A percentile compares a stretch with the other conserved stretches of the same genome.
Evolutionary conservation across 2,113 vertebrate species (phyloP).

Genomic region (Prionailurus viverrinus): DNA sequence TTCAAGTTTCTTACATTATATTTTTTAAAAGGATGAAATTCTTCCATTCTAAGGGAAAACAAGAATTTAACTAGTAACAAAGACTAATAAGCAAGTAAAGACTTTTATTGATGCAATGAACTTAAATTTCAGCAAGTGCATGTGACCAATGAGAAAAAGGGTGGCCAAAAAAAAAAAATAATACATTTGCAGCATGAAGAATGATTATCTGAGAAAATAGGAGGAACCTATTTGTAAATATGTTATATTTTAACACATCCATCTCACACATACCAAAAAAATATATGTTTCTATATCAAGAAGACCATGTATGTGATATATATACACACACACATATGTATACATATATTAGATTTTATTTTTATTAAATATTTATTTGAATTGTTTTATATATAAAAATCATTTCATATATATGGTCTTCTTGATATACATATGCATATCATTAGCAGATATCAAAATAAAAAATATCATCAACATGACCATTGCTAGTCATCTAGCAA

Average conservation of each 20-base stretch:
- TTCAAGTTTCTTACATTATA: not conserved
- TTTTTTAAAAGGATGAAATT: not conserved
- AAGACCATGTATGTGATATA: not conserved
- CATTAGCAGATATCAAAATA: not conserved
- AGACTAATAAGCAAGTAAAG: not conserved
- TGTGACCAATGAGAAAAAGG: not conserved
- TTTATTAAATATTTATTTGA: not conserved
- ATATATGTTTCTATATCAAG: not conserved
- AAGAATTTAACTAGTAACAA: not conserved
- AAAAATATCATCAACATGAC: not conserved
- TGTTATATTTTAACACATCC: not conserved
- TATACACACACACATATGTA: not conserved
- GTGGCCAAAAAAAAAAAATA: not conserved
- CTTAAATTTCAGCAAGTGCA: not conserved
- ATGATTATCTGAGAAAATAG: not conserved
- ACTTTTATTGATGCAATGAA: not conserved
- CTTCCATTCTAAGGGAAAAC: not conserved
- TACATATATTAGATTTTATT: not conserved
- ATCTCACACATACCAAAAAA: not conserved
- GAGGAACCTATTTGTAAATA: not conserved
- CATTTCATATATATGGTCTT: not conserved
- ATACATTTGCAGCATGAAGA: not conserved
- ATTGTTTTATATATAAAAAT: not conserved
- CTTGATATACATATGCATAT: not conserved
- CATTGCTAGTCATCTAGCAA: too few relatives aligned